These are phyloP conservation scores for Tenthredo distinguenda DNA, from an alignment of 2,888 invertebrate species.

Conservation along the genomic window DNA sequence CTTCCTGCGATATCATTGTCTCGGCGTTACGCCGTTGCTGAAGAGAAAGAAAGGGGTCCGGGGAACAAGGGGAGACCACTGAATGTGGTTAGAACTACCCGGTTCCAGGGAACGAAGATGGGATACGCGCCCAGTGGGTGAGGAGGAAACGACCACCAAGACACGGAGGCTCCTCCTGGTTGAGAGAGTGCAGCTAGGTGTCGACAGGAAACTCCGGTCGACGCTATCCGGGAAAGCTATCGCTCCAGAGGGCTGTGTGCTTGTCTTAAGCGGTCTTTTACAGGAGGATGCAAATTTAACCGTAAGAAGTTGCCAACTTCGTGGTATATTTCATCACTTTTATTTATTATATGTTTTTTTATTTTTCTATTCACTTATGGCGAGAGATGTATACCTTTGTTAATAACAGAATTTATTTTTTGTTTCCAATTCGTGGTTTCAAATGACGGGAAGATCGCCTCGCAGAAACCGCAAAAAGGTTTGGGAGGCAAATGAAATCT, in stretches of 20 bases:
- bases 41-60: slow-evolving; percentile 72
- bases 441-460: not conserved
- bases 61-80: slow-evolving; percentile 42
- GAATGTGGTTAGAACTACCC: slow-evolving; percentile 70
- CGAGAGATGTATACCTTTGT: not conserved
- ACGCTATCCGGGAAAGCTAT: slow-evolving; percentile 43
- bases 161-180: not conserved
- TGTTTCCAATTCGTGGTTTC: not conserved
- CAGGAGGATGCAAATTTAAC: slow-evolving; percentile 24
- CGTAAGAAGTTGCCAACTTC: not conserved
- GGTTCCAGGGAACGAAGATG: slow-evolving; percentile 63
- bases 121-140: not conserved
- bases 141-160: slow-evolving; percentile 19
- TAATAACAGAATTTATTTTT: not conserved
- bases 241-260: not conserved
- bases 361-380: not conserved
- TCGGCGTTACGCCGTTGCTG: slow-evolving; percentile 64
- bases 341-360: not conserved
- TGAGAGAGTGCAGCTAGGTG: slow-evolving; percentile 42
- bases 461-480: not conserved
- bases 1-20: slow-evolving; percentile 77
- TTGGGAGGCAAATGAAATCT: slow-evolving; percentile 64
- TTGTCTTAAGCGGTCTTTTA: slow-evolving; percentile 10
- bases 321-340: not conserved
- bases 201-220: slow-evolving; percentile 44